Evolutionary conservation across 2,797 vertebrate genomes (phyloP).

Genomic region (Tarsius wallacei): DNA sequence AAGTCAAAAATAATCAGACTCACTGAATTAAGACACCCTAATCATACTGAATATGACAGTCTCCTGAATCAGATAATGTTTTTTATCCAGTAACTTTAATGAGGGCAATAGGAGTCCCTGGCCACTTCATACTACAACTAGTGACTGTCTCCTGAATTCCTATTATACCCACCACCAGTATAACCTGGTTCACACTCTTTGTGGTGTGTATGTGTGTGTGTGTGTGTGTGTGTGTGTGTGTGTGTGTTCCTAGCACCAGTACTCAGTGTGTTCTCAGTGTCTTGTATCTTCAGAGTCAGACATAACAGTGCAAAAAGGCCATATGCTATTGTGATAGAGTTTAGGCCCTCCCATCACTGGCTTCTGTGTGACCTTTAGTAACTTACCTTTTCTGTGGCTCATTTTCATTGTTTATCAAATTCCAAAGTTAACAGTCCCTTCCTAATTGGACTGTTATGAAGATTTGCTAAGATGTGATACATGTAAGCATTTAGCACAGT

Average conservation of each 20-base stretch:
- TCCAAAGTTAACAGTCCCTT: neutral
- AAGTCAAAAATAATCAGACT: neutral
- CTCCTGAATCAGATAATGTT: neutral
- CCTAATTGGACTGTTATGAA: neutral
- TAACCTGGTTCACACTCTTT: neutral
- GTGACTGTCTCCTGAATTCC: neutral
- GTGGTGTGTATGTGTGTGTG: too few species aligned
- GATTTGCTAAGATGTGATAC: neutral
- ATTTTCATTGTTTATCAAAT: neutral
- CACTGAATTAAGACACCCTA: neutral
- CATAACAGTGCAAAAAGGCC: neutral
- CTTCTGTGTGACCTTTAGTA: neutral
- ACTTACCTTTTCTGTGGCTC: neutral
- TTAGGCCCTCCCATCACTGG: neutral
- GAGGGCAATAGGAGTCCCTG: neutral
- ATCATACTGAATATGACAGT: neutral
- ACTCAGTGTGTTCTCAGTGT: neutral
- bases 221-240: neutral
- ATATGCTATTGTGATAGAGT: neutral
- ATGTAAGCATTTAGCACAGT: neutral
- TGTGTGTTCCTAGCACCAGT: neutral
- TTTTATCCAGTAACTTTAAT: conserved; percentile 22
- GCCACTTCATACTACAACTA: neutral
- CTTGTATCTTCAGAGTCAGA: neutral
- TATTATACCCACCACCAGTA: neutral